phyloP scores from a whole-genome alignment of 2,113 vertebrate species.

The Cochlearius cochlearius region DNA sequence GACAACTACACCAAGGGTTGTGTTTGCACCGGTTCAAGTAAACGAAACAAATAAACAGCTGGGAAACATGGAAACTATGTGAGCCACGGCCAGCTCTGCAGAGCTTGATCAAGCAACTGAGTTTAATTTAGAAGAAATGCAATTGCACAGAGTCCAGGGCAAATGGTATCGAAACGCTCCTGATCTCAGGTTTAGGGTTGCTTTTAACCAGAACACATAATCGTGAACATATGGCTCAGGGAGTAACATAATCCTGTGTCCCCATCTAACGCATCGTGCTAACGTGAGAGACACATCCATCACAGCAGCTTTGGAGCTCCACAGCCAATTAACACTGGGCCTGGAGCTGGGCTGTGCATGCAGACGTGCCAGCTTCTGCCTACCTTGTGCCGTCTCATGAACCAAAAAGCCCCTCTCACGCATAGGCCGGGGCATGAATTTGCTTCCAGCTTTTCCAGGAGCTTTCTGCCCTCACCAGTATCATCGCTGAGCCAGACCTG shows the following conservation, averaged over 20 bases:
- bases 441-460: neutral
- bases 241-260: neutral
- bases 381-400: rapidly evolving
- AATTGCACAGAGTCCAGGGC: neutral
- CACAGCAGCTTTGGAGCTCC: neutral
- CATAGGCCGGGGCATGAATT: neutral
- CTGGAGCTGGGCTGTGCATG: neutral
- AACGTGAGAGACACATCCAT: neutral
- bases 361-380: neutral
- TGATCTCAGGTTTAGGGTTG: neutral
- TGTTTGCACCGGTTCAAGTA: neutral
- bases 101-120: neutral
- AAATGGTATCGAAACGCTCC: neutral
- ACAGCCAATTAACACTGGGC: neutral
- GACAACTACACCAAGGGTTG: neutral
- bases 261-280: neutral
- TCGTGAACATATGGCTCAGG: neutral
- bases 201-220: neutral
- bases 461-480: neutral
- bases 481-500: neutral
- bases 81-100: neutral
- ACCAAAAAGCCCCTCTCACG: neutral
- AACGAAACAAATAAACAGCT: constrained; percentile 45
- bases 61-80: constrained; percentile 58
- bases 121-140: constrained; percentile 21